Base-by-base conservation (phyloP, 2,888 invertebrate species). In the Scaptomyza reducta region DNA sequence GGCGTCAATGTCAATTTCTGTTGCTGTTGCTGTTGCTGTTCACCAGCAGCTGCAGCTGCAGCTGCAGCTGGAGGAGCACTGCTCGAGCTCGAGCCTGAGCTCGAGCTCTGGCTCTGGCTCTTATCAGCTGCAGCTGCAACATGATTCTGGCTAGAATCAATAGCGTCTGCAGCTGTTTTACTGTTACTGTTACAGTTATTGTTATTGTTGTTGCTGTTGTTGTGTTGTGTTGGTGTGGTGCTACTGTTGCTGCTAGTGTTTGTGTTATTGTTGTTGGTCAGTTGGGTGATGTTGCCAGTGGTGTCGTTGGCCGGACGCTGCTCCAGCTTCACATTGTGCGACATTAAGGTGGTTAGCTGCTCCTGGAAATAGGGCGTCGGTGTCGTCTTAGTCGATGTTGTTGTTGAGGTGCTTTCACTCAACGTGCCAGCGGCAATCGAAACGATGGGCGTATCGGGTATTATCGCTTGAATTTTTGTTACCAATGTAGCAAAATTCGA, bases 301-400 rank as follows among this genome's bases (percentile, higher is more conserved):
- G 42, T 69, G 42, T 54, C 44, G 29, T 41, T 46, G 47, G 44
- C 22, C 16, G 59, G 62, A 50, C 49, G 63, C 61, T 78, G 75
- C 13, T 75, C 60, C 47, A 65, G 64, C 61, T 72, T 66, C 9
- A 70, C 77, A 47, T 62, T 74, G 74, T 87, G 85, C 61, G 87
- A 74, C 85, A 81, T 80, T 68, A 81, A 77, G 47, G 70, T 81
- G 56, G 53, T 68, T 56, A 67, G 47, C 55, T 77, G 77, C 63
- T 87, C 86, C 74, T 85, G 72, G 11, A 74, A 71, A 25, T 76
- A 76, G 63, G 82, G 77, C 64, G 90, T 90, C 66, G 90, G 90
- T 57, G 90, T 90, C 11, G 90, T 90, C 56, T 87, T 90, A 27
- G 90, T 90, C 46, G 88, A 89, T 68, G 90, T 90, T 6, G 90